A percentile compares a stretch with the other conserved stretches of the same genome.
These are phyloP conservation scores for Agelas oroides DNA, from an alignment of 37 sponge, comb jelly and placozoan species.

Conservation along the genomic window DNA sequence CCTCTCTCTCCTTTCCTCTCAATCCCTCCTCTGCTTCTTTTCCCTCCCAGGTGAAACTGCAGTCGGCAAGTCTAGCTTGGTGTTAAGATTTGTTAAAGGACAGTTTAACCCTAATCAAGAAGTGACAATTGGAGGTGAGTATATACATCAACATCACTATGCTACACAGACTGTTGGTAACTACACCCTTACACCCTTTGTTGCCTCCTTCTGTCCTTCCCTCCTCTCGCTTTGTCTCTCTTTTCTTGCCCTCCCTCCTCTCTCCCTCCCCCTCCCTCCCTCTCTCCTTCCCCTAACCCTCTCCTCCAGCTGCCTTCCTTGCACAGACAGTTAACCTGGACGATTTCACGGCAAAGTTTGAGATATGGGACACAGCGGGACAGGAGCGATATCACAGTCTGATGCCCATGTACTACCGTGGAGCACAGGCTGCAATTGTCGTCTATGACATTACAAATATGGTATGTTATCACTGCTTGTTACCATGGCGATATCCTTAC, in stretches of 20 bases:
- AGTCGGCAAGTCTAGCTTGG: constrained; percentile 99
- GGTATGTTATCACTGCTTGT: constrained; percentile 52
- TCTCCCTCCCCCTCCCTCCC: background rate
- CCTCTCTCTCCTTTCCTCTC: no score
- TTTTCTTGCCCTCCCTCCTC: background rate
- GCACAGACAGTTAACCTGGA: constrained; percentile 99
- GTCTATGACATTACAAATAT: constrained; percentile 98
- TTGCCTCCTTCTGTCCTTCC: no score
- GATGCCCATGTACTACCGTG: constrained; percentile 99
- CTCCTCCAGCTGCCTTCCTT: constrained; percentile 92
- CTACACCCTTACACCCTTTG: no score
- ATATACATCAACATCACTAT: no score
- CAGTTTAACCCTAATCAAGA: constrained; percentile 99
- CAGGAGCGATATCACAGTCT: constrained; percentile 98
- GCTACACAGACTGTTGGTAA: no score
- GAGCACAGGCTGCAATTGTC: constrained; percentile 99
- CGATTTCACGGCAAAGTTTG: constrained; percentile 98
- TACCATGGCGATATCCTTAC: background rate
- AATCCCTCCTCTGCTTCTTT: no score
- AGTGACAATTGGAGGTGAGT: constrained; percentile 92
- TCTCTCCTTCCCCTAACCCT: background rate
- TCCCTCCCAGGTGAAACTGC: constrained; percentile 80
- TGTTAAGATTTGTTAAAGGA: constrained; percentile 98
- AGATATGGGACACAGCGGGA: constrained; percentile 99
- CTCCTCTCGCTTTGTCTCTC: no score